A percentile compares a stretch with the other conserved stretches of the same genome.
These are phyloP conservation scores for Eulemur rufifrons DNA, from an alignment of 2,113 vertebrate species.

Conservation along the genomic window DNA sequence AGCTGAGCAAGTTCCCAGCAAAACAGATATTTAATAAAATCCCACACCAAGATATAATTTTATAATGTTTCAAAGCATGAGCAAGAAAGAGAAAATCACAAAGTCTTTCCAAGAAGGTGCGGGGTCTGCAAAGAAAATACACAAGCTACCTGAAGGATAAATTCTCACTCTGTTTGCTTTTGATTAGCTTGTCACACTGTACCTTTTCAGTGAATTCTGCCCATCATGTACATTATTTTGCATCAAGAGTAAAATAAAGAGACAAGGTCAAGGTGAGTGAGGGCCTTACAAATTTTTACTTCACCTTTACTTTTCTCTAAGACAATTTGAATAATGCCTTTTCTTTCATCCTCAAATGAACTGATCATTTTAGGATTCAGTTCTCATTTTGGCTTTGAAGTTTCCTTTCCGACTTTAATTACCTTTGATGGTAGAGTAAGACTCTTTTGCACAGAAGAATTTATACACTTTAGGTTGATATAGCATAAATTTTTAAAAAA, in stretches of 20 bases:
- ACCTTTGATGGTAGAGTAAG: slow-evolving; percentile 81
- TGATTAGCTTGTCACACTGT: neutral
- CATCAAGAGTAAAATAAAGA: slow-evolving; percentile 11
- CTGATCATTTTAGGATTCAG: slow-evolving; percentile 70
- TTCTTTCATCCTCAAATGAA: slow-evolving; percentile 72
- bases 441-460: slow-evolving; percentile 70
- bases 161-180: slow-evolving; percentile 42
- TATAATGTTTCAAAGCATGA: neutral
- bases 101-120: neutral
- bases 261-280: neutral
- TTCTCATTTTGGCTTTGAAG: slow-evolving; percentile 83
- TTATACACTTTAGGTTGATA: slow-evolving; percentile 81
- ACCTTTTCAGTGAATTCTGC: slow-evolving; percentile 12
- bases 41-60: neutral
- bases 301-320: slow-evolving; percentile 57
- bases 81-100: neutral
- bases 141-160: neutral
- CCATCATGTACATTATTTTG: slow-evolving; percentile 25
- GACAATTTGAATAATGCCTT: slow-evolving; percentile 59
- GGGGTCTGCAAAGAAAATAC: neutral
- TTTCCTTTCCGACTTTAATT: slow-evolving; percentile 83
- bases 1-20: neutral
- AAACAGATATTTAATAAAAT: neutral
- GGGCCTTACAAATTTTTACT: neutral
- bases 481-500: slow-evolving; percentile 81